phyloP scores from a whole-genome alignment of 2,888 invertebrate species.

The Callosobruchus maculatus region DNA sequence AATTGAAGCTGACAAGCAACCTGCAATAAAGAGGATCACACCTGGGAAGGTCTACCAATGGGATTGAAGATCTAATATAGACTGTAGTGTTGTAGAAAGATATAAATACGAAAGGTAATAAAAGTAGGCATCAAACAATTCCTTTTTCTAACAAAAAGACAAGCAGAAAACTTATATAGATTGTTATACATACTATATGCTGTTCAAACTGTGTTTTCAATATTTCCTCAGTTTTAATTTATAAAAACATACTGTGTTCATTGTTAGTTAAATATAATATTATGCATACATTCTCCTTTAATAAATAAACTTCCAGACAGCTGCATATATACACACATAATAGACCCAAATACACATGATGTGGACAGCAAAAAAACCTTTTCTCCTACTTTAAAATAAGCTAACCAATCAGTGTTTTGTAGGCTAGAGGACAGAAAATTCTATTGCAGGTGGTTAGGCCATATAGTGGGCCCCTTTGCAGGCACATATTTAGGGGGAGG shows the following conservation, averaged over 20 bases:
- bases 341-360: too few species aligned
- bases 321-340: too few species aligned
- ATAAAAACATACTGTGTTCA: background rate
- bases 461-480: too few species aligned
- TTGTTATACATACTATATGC: background rate
- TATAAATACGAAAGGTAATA: background rate
- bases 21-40: constrained; percentile 23
- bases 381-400: too few species aligned
- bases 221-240: background rate
- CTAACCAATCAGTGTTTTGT: too few species aligned
- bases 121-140: background rate
- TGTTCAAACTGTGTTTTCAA: background rate
- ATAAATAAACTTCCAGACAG: too few species aligned
- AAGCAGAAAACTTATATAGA: background rate
- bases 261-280: too few species aligned
- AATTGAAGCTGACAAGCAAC: constrained; percentile 21
- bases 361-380: too few species aligned
- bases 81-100: background rate
- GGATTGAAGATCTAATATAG: constrained; percentile 26
- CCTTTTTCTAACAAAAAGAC: background rate
- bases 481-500: too few species aligned
- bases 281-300: too few species aligned
- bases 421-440: too few species aligned
- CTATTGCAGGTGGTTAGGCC: too few species aligned
- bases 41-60: constrained; percentile 34